These are phyloP conservation scores for Lepetodrilus schrolli DNA, from an alignment of 2,888 invertebrate species.

Conservation along the genomic window DNA sequence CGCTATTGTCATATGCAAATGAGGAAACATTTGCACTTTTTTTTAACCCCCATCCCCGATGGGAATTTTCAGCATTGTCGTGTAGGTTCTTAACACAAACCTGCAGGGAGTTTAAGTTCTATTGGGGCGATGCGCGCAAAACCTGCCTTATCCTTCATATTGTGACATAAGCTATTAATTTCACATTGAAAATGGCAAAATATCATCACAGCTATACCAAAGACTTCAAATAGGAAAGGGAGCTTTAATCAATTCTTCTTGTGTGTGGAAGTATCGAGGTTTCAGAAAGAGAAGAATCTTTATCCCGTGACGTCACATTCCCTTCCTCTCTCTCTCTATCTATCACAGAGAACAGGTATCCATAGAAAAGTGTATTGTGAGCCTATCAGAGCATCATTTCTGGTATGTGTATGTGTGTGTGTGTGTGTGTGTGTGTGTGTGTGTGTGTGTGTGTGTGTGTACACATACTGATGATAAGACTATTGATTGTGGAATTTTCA, in stretches of 20 bases:
- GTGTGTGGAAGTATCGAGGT: neutral
- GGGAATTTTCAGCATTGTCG: neutral
- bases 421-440: neutral
- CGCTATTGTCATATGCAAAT: constrained; percentile 10
- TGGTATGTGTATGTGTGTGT: neutral
- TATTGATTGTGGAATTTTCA: constrained; percentile 24
- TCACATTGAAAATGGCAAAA: constrained; percentile 24
- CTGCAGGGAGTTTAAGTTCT: neutral
- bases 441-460: neutral
- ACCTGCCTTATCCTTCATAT: constrained; percentile 22
- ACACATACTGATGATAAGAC: constrained; percentile 30
- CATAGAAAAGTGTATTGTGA: constrained; percentile 15
- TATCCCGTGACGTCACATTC: constrained; percentile 15
- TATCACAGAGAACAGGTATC: constrained; percentile 18
- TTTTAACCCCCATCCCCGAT: neutral
- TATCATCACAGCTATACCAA: neutral
- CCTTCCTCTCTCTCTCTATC: too few species aligned
- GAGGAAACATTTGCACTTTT: neutral
- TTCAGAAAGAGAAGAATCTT: neutral
- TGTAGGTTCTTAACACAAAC: neutral
- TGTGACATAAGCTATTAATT: constrained; percentile 29
- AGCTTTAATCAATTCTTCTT: constrained; percentile 31
- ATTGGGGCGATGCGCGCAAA: neutral
- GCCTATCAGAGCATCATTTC: neutral
- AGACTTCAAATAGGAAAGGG: constrained; percentile 23